A percentile compares a stretch with the other conserved stretches of the same genome.
Conservation (phyloP, 2,113 vertebrate genomes). For the Phrynosoma platyrhinos region DNA sequence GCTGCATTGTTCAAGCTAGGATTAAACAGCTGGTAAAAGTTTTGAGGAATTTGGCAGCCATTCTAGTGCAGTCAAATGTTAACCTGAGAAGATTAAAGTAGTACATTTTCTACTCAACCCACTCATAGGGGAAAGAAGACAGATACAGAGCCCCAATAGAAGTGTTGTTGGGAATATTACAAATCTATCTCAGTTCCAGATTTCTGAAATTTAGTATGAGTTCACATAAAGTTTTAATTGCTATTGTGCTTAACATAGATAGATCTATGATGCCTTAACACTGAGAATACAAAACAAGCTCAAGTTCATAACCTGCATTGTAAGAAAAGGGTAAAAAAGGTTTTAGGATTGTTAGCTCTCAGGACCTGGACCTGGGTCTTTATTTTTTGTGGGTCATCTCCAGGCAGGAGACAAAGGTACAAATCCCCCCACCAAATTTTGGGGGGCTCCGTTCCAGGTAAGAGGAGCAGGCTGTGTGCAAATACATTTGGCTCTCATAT, state of each 20-base stretch:
- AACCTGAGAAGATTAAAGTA: neutral
- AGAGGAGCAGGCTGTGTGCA: too few species aligned
- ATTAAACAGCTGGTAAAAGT: neutral
- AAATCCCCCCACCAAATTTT: too few species aligned
- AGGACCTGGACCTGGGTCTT: too few species aligned
- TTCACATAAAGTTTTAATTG: neutral
- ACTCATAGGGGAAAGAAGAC: neutral
- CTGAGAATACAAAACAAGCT: conserved; percentile 1
- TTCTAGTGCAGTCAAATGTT: neutral
- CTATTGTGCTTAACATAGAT: conserved; percentile 12
- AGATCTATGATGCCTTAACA: conserved; percentile 13
- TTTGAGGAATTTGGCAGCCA: neutral
- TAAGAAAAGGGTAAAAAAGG: neutral
- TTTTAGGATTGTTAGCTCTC: neutral
- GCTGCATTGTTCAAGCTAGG: neutral
- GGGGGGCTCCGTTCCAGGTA: too few species aligned
- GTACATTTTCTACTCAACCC: neutral
- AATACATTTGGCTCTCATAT: too few species aligned
- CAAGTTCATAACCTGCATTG: neutral
- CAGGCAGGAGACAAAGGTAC: too few species aligned
- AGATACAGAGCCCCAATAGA: neutral
- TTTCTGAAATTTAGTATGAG: neutral
- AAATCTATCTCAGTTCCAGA: neutral
- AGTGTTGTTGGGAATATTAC: neutral
- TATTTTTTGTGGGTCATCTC: too few species aligned